phyloP scores from a whole-genome alignment of 2,888 invertebrate genomes.

The Aleiodes leptofemur region DNA sequence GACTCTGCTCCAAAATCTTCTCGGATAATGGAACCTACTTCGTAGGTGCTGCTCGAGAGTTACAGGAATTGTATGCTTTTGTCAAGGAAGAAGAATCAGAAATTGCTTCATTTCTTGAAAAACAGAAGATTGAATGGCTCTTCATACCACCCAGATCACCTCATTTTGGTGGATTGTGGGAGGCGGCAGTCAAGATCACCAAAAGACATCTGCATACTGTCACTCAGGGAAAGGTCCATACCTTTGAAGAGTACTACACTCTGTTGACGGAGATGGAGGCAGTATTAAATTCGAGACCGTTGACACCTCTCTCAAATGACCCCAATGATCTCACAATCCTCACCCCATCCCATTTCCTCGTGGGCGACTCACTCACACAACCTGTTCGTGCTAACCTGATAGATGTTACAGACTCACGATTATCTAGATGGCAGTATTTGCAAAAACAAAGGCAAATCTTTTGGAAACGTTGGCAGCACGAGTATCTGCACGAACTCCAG shows the following conservation, averaged over 20 bases:
- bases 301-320: constrained; percentile 43
- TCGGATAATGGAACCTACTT: constrained; percentile 69
- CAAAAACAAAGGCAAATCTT: constrained; percentile 48
- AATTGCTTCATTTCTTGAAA: too few relatives aligned
- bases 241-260: constrained; percentile 42
- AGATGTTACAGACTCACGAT: constrained; percentile 18
- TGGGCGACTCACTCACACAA: constrained; percentile 44
- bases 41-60: constrained; percentile 61
- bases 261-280: constrained; percentile 43
- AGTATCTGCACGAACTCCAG: constrained; percentile 54
- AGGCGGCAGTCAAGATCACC: constrained; percentile 34
- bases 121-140: constrained; percentile 44
- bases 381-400: constrained; percentile 28
- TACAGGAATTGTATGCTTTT: constrained; percentile 52
- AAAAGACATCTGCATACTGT: constrained; percentile 46
- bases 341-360: constrained; percentile 40
- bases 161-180: constrained; percentile 50
- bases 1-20: constrained; percentile 58
- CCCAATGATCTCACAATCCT: constrained; percentile 43
- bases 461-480: constrained; percentile 51
- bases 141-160: constrained; percentile 47
- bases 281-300: constrained; percentile 46
- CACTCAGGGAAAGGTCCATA: constrained; percentile 36
- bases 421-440: too few relatives aligned
- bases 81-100: constrained; percentile 23